Percentiles rank a stretch among this genome's conserved stretches.
These are phyloP conservation scores for Pollenia angustigena DNA, from an alignment of 2,888 invertebrate species.

Conservation along the genomic window DNA sequence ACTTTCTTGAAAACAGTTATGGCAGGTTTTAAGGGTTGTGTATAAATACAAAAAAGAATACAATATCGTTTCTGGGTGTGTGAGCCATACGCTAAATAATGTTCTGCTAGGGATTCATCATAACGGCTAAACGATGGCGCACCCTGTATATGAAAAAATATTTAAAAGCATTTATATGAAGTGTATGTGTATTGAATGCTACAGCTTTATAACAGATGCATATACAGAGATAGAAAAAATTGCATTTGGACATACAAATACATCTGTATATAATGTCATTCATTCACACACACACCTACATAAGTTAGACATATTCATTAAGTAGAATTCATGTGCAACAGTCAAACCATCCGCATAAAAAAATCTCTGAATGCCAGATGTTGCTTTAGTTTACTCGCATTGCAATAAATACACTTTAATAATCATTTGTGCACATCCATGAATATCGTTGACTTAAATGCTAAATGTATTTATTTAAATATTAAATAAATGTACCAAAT, in stretches of 20 bases:
- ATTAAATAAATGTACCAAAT: neutral
- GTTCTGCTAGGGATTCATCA: too few relatives aligned
- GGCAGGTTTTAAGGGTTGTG: too few relatives aligned
- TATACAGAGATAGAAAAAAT: conserved; percentile 2
- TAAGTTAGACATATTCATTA: conserved; percentile 14
- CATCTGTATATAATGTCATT: conserved; percentile 3
- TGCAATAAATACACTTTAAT: conserved; percentile 7
- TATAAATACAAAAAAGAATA: too few relatives aligned
- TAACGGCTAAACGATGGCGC: too few relatives aligned
- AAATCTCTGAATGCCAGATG: conserved; percentile 52
- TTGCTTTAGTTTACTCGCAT: conserved; percentile 15
- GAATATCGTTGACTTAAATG: conserved; percentile 45
- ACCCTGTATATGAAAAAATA: neutral
- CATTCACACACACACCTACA: neutral
- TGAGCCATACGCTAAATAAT: too few relatives aligned
- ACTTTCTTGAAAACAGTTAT: too few relatives aligned
- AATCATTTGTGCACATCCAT: neutral
- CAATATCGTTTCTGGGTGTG: too few relatives aligned
- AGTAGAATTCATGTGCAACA: conserved; percentile 50
- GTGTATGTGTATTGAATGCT: neutral
- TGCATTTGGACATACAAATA: conserved; percentile 25
- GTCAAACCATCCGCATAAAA: conserved; percentile 50
- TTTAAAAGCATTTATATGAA: neutral
- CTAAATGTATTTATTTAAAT: conserved; percentile 20
- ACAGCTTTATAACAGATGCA: neutral